Base-by-base conservation (phyloP, 2,113 vertebrate species). In the Piaya cayana region DNA sequence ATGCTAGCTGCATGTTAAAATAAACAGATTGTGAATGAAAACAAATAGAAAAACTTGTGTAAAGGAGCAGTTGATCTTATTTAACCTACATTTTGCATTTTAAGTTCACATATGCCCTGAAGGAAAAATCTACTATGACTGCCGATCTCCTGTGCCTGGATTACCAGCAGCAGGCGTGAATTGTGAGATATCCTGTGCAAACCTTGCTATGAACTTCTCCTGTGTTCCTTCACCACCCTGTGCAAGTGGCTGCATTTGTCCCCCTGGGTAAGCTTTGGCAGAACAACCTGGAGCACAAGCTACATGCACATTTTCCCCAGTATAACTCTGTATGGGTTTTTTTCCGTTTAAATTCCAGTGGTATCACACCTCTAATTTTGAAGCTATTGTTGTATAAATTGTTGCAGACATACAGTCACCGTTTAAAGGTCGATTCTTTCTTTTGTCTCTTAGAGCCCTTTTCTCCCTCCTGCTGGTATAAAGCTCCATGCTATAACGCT, bases 151-250 rank as follows among this genome's bases (percentile, higher is more conserved):
- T 65, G 97, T 98, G 82, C 98, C 98, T 58, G 98, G 98, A 32
- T 96, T 98, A 65, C 98, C 98, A 84, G 97, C 98, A 52, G 97
- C 98, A 0, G 99, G 99, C 34, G 92, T 99, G 91, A 99, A 99
- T 20, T 99, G 99, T 55, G 99, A 98, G 81, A 97, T 98, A 16
- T 99, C 99, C 15, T 99, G 99, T 97, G 98, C 98, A 2, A 99
- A 99, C 94, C 97, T 99, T 95, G 99, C 99, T 98, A 99, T 99
- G 98, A 99, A 99, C 96, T 98, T 99, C 95, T 99, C 99, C 80
- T 99, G 99, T 80, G 98, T 98, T 23, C 99, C 99, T 32, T 99
- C 98, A 62, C 99, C 99, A 67, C 99, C 98, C 7, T 99, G 99
- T 97, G 98, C 99, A 91, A 98, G 99, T 53, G 99, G 99, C 94